These are phyloP conservation scores for Epinephelus coioides DNA, from an alignment of 2,797 vertebrate species.

Conservation along the genomic window DNA sequence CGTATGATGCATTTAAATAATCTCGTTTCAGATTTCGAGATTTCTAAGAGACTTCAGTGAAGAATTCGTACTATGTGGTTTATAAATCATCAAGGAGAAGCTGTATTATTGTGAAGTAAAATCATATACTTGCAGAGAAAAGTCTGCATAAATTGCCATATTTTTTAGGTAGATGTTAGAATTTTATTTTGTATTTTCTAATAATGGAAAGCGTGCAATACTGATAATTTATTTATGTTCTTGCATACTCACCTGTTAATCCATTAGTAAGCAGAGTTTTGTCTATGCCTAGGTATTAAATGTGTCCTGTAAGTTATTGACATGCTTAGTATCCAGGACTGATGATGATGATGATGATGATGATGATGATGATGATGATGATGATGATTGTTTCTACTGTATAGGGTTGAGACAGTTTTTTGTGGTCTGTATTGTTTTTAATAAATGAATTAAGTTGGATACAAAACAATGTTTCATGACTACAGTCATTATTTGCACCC, in stretches of 20 bases:
- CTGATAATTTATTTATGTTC: slow-evolving; percentile 60
- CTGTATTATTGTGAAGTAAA: slow-evolving; percentile 4
- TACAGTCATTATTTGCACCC: background rate
- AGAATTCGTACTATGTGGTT: background rate
- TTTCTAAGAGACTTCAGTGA: slow-evolving; percentile 27
- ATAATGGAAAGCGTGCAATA: slow-evolving; percentile 59
- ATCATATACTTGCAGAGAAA: background rate
- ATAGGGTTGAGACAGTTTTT: slow-evolving; percentile 38
- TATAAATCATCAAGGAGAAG: background rate
- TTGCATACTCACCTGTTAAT: slow-evolving; percentile 15
- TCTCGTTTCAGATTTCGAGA: background rate
- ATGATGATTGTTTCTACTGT: slow-evolving; percentile 29
- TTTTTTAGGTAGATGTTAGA: background rate
- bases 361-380: background rate
- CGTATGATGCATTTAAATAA: background rate
- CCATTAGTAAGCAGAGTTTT: slow-evolving; percentile 1
- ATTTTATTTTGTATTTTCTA: slow-evolving; percentile 31
- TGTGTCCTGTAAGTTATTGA: slow-evolving; percentile 60
- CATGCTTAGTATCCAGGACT: slow-evolving; percentile 22
- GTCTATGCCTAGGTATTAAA: slow-evolving; percentile 11
- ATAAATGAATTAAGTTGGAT: slow-evolving; percentile 62
- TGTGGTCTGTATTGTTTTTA: slow-evolving; percentile 57
- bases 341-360: background rate
- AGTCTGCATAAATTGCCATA: background rate
- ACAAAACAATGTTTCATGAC: background rate